Conservation (phyloP, 2,113 vertebrate species). For the Upupa epops region DNA sequence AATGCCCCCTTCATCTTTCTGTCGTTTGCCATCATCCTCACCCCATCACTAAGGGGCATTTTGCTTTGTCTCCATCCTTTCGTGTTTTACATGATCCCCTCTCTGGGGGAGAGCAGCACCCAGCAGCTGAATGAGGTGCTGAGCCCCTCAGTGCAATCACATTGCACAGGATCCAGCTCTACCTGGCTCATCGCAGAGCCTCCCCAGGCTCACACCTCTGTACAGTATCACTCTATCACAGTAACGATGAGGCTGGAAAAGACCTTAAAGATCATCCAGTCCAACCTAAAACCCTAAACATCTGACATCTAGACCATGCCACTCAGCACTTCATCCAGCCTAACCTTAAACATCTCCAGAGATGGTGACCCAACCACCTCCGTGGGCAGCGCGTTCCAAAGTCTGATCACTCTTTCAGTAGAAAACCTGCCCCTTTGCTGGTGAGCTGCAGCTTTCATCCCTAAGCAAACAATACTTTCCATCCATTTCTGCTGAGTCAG, state of each 20-base stretch:
- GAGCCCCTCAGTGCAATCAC: fast-evolving
- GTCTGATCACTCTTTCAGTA: too few relatives aligned
- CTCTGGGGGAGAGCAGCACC: fast-evolving
- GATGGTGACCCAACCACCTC: too few relatives aligned
- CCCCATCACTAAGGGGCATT: not conserved
- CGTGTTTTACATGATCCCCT: not conserved
- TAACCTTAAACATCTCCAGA: too few relatives aligned
- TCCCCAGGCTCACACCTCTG: not conserved
- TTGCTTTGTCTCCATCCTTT: not conserved
- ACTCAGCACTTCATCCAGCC: too few relatives aligned
- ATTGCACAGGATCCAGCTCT: fast-evolving
- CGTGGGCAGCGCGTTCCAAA: too few relatives aligned
- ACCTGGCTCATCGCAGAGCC: not conserved
- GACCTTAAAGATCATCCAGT: too few relatives aligned
- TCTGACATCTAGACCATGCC: too few relatives aligned
- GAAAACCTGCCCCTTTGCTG: not conserved
- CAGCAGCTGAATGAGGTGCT: not conserved
- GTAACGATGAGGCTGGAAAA: too few relatives aligned
- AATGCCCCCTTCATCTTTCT: not conserved
- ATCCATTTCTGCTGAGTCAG: constrained; percentile 41
- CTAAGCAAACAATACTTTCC: not conserved
- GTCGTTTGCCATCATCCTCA: not conserved
- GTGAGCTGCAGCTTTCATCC: not conserved
- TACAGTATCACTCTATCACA: too few relatives aligned
- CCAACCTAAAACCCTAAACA: too few relatives aligned